A percentile compares a stretch with the other conserved stretches of the same genome.
Conservation (phyloP, 2,113 vertebrate species). For the Anas platyrhynchos region DNA sequence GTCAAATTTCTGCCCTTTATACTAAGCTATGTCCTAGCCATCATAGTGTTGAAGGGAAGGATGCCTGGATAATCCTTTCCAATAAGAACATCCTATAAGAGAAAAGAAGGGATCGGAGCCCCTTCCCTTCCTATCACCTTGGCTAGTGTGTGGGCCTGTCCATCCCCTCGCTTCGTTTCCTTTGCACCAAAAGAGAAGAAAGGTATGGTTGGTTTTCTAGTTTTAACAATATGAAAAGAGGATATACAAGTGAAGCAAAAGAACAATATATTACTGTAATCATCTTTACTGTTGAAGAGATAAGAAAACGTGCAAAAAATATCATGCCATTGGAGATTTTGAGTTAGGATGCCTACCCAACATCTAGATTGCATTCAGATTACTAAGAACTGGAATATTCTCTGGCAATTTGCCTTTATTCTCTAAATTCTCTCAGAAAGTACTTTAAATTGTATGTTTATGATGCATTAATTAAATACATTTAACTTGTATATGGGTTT, state of each 20-base stretch:
- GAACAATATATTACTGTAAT: not conserved
- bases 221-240: not conserved
- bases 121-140: not conserved
- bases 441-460: constrained; percentile 37
- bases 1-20: not conserved
- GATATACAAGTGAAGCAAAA: not conserved
- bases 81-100: not conserved
- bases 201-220: not conserved
- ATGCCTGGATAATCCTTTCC: not conserved
- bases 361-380: not conserved
- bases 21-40: not conserved
- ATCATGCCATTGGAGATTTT: not conserved
- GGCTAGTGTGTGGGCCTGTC: not conserved
- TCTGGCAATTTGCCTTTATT: constrained; percentile 7
- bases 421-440: constrained; percentile 19
- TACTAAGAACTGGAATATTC: not conserved
- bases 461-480: constrained; percentile 49
- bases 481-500: constrained; percentile 29
- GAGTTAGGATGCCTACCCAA: not conserved
- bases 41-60: not conserved
- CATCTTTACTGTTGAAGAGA: not conserved
- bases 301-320: not conserved
- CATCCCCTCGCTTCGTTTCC: not conserved
- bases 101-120: not conserved
- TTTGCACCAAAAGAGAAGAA: not conserved